Percentiles rank a stretch among this genome's conserved stretches.
phyloP scores from a whole-genome alignment of 2,113 vertebrate species.

The Lichenostomus cassidix region DNA sequence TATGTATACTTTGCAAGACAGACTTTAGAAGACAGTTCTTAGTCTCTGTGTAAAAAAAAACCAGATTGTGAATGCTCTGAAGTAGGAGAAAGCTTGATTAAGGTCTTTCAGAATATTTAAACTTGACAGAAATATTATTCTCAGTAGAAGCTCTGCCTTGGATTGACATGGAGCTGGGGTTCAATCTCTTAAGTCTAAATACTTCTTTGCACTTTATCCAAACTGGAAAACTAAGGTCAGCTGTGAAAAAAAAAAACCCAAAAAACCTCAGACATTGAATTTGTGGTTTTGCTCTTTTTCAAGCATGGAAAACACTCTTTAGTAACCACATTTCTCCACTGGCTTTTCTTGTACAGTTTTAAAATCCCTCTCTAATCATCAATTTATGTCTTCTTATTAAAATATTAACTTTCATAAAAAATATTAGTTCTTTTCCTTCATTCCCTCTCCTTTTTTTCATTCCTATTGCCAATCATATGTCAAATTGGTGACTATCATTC shows the following conservation, averaged over 20 bases:
- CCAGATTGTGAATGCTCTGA: neutral
- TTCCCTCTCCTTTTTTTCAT: neutral
- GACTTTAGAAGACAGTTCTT: neutral
- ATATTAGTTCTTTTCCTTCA: neutral
- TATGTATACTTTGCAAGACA: neutral
- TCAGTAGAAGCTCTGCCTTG: neutral
- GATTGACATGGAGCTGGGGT: neutral
- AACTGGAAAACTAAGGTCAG: neutral
- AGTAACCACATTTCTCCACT: neutral
- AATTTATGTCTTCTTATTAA: neutral
- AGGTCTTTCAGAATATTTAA: neutral
- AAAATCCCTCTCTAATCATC: neutral
- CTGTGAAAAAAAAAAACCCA: neutral
- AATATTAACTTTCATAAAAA: neutral
- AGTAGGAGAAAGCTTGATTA: neutral
- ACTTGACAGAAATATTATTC: neutral
- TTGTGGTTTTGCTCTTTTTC: neutral
- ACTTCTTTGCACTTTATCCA: neutral
- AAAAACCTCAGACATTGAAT: neutral
- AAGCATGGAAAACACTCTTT: neutral
- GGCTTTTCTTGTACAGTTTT: neutral
- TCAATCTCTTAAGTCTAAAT: neutral
- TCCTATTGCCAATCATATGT: neutral
- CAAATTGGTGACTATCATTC: neutral
- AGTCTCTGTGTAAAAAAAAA: neutral